These are phyloP conservation scores for Melieria crassipennis DNA, from an alignment of 2,888 invertebrate species.

Conservation along the genomic window DNA sequence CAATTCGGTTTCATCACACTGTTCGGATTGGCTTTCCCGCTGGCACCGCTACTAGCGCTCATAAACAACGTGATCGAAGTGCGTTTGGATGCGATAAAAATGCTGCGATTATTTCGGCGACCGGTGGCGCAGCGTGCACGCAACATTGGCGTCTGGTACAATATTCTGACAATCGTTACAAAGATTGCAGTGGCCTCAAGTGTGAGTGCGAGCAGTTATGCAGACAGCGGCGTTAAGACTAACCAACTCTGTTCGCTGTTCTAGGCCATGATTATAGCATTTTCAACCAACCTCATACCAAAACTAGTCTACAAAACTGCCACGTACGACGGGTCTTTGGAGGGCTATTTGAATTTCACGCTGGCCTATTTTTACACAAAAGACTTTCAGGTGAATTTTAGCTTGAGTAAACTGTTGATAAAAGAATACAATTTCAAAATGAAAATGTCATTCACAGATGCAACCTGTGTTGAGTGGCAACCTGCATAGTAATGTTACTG, in stretches of 20 bases:
- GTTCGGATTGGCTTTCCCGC: conserved; percentile 86
- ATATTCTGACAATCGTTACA: conserved; percentile 78
- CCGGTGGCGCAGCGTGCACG: conserved; percentile 79
- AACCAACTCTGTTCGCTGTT: conserved; percentile 40
- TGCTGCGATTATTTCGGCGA: conserved; percentile 77
- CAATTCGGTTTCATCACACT: conserved; percentile 89
- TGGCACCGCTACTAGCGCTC: conserved; percentile 84
- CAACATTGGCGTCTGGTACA: conserved; percentile 83
- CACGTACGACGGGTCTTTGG: conserved; percentile 68
- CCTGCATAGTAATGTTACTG: conserved; percentile 59
- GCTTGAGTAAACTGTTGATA: not conserved
- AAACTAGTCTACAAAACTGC: conserved; percentile 73
- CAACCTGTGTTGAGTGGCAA: conserved; percentile 53
- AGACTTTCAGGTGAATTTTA: conserved; percentile 67
- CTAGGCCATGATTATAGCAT: conserved; percentile 82
- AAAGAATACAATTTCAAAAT: too few species aligned
- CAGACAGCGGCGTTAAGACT: not conserved
- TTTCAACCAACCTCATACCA: conserved; percentile 86
- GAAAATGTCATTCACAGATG: conserved; percentile 30
- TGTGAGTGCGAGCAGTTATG: conserved; percentile 67
- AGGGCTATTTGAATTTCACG: conserved; percentile 76
- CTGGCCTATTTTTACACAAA: conserved; percentile 74
- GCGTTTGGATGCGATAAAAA: conserved; percentile 83
- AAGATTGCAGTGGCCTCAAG: conserved; percentile 81
- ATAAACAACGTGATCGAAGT: conserved; percentile 86